Evolutionary conservation across 2,797 vertebrate genomes (phyloP), one percentile per base, ranked within the genome.

Genomic region (Sebastes hubbsi): DNA sequence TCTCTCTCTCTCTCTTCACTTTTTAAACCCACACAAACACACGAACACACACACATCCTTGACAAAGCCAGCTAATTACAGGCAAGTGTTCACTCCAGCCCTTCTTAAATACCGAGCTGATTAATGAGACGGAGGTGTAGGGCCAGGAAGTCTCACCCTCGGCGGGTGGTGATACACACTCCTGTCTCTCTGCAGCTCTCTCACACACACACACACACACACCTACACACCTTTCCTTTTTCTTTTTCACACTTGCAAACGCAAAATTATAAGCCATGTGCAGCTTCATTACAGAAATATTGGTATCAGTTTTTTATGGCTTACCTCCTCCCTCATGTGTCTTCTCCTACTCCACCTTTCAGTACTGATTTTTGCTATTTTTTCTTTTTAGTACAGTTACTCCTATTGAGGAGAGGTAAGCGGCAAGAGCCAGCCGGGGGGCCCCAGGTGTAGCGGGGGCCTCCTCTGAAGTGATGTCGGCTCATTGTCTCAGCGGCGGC

Each of bases 61-160:
- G 97, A 97, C 96, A 97, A 97, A 97, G 96, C 96, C 96, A 95
- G 97, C 96, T 99, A 98, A 98, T 98, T 98, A 98, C 97, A 89
- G 86, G 84, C 85, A 88, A 89, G 92, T 93, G 94, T 95, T 92
- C 91, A 88, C 91, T 92, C 84, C 90, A 93, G 92, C 82, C 88
- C 88, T 88, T 89, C 90, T 95, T 97, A 97, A 98, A 98, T 96
- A 97, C 96, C 94, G 96, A 95, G 95, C 96, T 97, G 97, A 98
- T 98, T 98, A 97, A 98, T 98, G 97, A 98, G 96, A 94, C 22
- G 89, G 85, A 96, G 96, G 96, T 97, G 95, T 90, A 94, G 93
- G 97, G 97, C 96, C 96, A 97, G 96, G 97, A 97, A 97, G 96
- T 97, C 97, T 96, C 97, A 97, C 96, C 96, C 96, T 97, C 93